These are phyloP conservation scores for Byasa hedistus DNA, from an alignment of 2,888 invertebrate species.

Conservation along the genomic window DNA sequence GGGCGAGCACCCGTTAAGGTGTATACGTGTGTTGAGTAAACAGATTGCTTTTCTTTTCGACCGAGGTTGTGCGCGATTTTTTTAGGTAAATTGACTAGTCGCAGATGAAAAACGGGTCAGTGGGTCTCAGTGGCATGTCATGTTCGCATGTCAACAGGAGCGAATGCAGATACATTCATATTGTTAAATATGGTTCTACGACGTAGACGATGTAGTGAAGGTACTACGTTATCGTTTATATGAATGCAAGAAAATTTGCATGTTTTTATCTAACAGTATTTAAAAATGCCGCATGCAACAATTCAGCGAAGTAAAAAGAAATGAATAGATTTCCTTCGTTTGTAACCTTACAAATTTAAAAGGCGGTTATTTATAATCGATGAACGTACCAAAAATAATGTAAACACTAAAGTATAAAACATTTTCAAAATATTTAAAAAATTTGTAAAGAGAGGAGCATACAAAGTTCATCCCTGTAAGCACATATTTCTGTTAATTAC, in stretches of 20 bases:
- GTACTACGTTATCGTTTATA: too few species aligned
- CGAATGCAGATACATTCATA: constrained; percentile 38
- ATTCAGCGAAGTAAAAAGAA: not conserved
- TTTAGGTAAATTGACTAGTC: constrained; percentile 77
- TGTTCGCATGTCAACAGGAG: constrained; percentile 72
- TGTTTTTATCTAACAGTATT: too few species aligned
- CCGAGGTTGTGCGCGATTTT: constrained; percentile 65
- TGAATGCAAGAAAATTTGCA: too few species aligned
- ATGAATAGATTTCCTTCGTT: not conserved
- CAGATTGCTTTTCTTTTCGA: constrained; percentile 71
- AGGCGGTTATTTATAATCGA: not conserved
- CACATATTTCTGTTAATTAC: constrained; percentile 69
- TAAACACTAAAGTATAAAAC: not conserved
- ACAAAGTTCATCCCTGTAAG: constrained; percentile 45
- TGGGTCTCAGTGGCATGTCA: constrained; percentile 70
- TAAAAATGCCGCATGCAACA: too few species aligned
- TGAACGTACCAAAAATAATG: not conserved
- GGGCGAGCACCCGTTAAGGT: constrained; percentile 63
- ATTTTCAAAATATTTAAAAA: not conserved
- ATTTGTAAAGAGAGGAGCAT: not conserved
- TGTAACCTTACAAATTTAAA: not conserved
- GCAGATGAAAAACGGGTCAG: constrained; percentile 75
- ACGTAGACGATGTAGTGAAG: too few species aligned
- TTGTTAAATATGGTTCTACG: too few species aligned
- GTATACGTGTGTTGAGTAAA: constrained; percentile 74